phyloP scores from a whole-genome alignment of 2,797 vertebrate species.

The Botia almorhae region DNA sequence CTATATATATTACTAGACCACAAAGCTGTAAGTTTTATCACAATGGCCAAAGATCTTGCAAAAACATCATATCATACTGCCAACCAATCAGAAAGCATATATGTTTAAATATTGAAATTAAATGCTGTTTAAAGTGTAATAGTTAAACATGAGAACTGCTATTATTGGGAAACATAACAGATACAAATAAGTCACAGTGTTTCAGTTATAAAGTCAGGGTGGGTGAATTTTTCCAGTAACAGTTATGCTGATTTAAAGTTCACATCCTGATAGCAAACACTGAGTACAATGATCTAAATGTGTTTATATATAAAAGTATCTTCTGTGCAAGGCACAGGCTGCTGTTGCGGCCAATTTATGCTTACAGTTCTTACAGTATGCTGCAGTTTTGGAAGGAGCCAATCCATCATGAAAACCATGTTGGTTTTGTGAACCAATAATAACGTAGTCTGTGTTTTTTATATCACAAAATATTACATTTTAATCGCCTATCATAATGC shows the following conservation, averaged over 20 bases:
- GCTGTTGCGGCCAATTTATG: no score
- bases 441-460: neutral
- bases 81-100: no score
- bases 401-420: neutral
- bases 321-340: neutral
- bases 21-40: neutral
- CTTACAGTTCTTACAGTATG: neutral
- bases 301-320: no score
- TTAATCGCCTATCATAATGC: neutral
- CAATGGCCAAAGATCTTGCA: conserved; percentile 21
- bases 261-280: no score
- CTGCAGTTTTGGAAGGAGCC: neutral
- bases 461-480: neutral
- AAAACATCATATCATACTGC: neutral
- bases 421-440: neutral
- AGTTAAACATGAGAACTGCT: neutral
- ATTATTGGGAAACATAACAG: neutral
- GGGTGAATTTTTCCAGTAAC: neutral
- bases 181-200: neutral
- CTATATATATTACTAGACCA: conserved; percentile 40
- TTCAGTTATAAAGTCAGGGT: neutral
- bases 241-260: no score
- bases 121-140: neutral
- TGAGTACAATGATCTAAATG: no score
- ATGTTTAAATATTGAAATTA: conserved; percentile 3